A percentile compares a stretch with the other conserved stretches of the same genome.
Conservation (phyloP, 2,113 vertebrate species). For the Hippoglossus stenolepis region DNA sequence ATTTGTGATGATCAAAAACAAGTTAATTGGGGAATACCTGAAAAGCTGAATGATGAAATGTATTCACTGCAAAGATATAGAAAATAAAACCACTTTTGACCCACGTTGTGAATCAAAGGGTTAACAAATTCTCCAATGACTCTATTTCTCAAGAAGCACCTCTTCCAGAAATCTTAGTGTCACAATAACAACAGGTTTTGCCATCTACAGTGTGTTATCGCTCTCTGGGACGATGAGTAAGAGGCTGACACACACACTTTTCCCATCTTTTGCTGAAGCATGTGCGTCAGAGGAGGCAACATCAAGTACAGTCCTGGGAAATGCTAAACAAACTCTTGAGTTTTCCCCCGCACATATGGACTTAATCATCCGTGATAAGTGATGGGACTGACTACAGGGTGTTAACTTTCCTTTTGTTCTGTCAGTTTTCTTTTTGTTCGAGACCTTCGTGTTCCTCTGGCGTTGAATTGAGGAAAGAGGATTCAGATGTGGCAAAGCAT, state of each 20-base stretch:
- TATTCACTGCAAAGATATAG: too few species aligned
- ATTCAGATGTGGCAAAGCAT: slow-evolving; percentile 12
- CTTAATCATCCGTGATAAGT: slow-evolving; percentile 28
- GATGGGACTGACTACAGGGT: slow-evolving; percentile 30
- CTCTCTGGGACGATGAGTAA: background rate
- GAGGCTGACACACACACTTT: slow-evolving; percentile 10
- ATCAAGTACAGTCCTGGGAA: background rate
- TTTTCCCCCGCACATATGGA: slow-evolving; percentile 40
- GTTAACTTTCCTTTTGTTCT: slow-evolving; percentile 38
- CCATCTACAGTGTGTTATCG: background rate
- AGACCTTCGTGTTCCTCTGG: background rate
- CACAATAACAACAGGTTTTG: slow-evolving; percentile 14
- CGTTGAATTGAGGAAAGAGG: background rate
- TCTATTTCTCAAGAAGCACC: slow-evolving; percentile 2
- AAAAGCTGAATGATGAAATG: too few species aligned
- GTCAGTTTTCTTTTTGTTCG: background rate
- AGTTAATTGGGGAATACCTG: too few species aligned
- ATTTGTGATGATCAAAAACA: too few species aligned
- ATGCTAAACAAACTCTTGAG: slow-evolving; percentile 24
- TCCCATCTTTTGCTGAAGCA: background rate
- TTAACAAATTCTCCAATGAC: slow-evolving; percentile 9
- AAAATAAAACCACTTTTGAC: too few species aligned
- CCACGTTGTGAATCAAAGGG: too few species aligned
- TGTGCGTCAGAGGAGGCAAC: slow-evolving; percentile 31
- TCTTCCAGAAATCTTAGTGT: slow-evolving; percentile 52